Base-by-base conservation (phyloP, 1,140 invertebrate species). In the Drosophila sechellia region DNA sequence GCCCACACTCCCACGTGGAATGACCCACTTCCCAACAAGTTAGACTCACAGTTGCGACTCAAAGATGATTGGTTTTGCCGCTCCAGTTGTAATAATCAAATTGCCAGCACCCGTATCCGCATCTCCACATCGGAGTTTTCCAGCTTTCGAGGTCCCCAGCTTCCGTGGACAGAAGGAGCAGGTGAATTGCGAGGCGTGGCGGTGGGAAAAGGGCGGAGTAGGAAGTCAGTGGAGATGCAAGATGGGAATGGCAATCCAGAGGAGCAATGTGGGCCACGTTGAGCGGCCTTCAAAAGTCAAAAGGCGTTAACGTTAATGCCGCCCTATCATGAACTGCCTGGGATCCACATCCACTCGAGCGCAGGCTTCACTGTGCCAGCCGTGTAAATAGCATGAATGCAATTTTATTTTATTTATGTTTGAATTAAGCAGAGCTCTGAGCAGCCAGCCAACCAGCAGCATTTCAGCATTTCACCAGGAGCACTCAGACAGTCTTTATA, bases 61-160 rank as follows among this genome's bases (percentile, higher is more conserved):
- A 54, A 73, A 54, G 61, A 45, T 73, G 84, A 86, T 85, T 86
- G 72, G 63, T 61, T 78, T 60, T 77, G 73, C 40, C 43, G 45
- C 60, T 46, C 46, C 68, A 84, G 75, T 85, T 77, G 68, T 61
- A 77, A 77, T 86, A 86, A 86, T 86, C 81, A 80, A 85, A 77
- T 85, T 69, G 81, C 65, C 61, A 50, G 42, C 59, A 52, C 35
- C 57, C 40, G 50, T 63, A 63, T 55, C 27, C 61, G 31, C 69
- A 73, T 50, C 45, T 49, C 37, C 34, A 72, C 31, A 50, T 50
- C 39, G 22, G 49, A 50, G 31, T 17, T 49, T 49, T 8, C 25
- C 25, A 49, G 48, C 8, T 17, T 34, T 39, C 10, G 27, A 43
- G 57, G 37, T 6, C 49, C 31, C 11, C 34, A 8, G 48, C 31